Conservation (phyloP, 2,888 invertebrate species). For the Choreutis nemorana region DNA sequence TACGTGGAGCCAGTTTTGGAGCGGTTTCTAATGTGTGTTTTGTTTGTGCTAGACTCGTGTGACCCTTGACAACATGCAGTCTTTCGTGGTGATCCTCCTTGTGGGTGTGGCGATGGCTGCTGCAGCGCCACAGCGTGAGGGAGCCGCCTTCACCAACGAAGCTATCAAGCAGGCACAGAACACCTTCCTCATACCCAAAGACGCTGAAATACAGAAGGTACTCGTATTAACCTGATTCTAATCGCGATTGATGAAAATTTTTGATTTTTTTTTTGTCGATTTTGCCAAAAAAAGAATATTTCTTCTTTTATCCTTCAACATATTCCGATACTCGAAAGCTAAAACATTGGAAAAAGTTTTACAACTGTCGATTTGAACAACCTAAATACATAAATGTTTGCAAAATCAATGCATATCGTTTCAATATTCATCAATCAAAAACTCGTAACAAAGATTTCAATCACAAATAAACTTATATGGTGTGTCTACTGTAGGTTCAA, state of each 20-base stretch:
- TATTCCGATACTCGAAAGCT: no score
- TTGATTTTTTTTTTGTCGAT: no score
- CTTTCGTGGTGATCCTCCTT: slow-evolving; percentile 42
- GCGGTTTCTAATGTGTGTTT: no score
- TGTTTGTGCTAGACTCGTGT: slow-evolving; percentile 22
- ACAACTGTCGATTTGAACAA: no score
- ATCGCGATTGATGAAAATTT: neutral
- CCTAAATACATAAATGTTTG: no score
- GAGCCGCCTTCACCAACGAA: slow-evolving; percentile 83
- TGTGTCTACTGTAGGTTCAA: slow-evolving; percentile 64
- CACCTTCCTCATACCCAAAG: slow-evolving; percentile 84
- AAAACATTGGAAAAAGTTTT: no score
- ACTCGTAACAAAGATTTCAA: neutral
- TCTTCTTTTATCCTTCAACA: no score
- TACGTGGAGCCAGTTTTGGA: no score
- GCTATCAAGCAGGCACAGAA: slow-evolving; percentile 89
- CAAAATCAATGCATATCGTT: no score
- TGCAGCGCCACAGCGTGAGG: slow-evolving; percentile 78
- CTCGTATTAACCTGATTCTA: neutral
- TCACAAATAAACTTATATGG: neutral
- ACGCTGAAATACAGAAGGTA: slow-evolving; percentile 86
- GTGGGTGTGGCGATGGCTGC: slow-evolving; percentile 53
- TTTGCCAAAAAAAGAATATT: no score
- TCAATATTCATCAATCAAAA: no score
- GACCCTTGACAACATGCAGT: slow-evolving; percentile 32